These are phyloP conservation scores for Aythya baeri DNA, from an alignment of 2,113 vertebrate species.

Conservation along the genomic window DNA sequence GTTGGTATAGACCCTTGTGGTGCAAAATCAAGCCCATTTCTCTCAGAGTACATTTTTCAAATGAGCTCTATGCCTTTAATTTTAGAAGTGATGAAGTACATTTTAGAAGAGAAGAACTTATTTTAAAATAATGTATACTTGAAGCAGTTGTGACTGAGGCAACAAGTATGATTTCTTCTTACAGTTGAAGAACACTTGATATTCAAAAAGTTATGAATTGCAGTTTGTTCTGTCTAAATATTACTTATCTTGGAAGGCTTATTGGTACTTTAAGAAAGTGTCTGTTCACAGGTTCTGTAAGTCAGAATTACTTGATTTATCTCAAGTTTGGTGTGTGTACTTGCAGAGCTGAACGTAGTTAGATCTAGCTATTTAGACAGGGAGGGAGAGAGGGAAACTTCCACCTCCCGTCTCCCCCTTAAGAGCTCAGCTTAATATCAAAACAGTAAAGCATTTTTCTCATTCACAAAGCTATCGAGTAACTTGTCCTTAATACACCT, in stretches of 20 bases:
- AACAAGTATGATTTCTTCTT: background rate
- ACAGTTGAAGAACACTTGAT: background rate
- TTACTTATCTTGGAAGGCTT: background rate
- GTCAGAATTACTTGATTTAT: background rate
- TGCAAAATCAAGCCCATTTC: slow-evolving; percentile 21
- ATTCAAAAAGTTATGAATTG: background rate
- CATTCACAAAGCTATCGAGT: slow-evolving; percentile 57
- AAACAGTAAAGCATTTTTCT: slow-evolving; percentile 54
- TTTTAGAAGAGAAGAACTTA: background rate
- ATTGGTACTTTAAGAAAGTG: background rate
- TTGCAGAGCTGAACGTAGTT: background rate
- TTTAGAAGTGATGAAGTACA: background rate
- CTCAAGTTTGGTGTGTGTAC: background rate
- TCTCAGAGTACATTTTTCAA: background rate
- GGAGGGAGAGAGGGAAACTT: accelerated
- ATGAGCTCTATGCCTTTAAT: background rate
- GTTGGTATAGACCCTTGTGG: slow-evolving; percentile 30
- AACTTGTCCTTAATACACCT: slow-evolving; percentile 70
- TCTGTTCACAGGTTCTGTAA: background rate
- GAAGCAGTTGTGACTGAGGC: background rate
- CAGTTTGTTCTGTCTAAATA: background rate
- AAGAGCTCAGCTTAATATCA: slow-evolving; percentile 14
- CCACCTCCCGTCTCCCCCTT: accelerated
- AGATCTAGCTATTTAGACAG: background rate
- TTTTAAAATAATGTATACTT: background rate